Base-by-base conservation (phyloP, 2,797 vertebrate genomes). In the Trachurus trachurus region DNA sequence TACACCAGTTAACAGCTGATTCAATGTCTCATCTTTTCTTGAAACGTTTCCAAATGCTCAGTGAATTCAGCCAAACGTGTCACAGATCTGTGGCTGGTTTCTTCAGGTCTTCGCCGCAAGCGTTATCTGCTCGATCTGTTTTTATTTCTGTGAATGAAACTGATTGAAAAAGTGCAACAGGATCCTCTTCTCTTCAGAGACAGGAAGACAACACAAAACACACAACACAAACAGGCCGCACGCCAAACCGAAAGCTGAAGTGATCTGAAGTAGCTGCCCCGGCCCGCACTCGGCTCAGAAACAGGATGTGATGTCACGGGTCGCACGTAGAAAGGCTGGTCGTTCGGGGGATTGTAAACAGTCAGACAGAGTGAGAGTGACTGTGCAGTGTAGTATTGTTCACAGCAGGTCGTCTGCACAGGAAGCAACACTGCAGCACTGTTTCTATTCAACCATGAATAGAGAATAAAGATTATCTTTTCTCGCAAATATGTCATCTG, bases 71-170 rank as follows among this genome's bases (percentile, higher is more conserved):
- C 47, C 17, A n/a, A 9, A 50, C n/a, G 10, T 52, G 19, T 52
- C n/a, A 34, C 31, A 34, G 5, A 34, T 34, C 31, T 34, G 6
- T 34, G 5, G 6, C 26, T 26, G 26, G 1, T 26, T 26, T 26
- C 10, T n/a, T 52, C 49, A 22, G 49, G 49, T 52, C 26, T 21
- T 52, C 21, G 50, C 12, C 7, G 52, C 26, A 11, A 52, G 6
- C 2, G 10, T 11, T 22, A 21, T 52, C n/a, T 21, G n/a, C 22
- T 52, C 15, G 5, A 8, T 19, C n/a, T 22, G 59, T 26, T 22
- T 22, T n/a, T 40, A 40, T 60, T n/a, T 59, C 5, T 40, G 12
- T 40, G 58, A 60, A 60, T 39, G 58, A 15, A 61, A 40, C 58
- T 61, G 59, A 12, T 6, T 8, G 37, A 21, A 39, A 40, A 13